A percentile compares a stretch with the other conserved stretches of the same genome.
Evolutionary conservation across 2,113 vertebrate species (phyloP).

Genomic region (Condylura cristata): DNA sequence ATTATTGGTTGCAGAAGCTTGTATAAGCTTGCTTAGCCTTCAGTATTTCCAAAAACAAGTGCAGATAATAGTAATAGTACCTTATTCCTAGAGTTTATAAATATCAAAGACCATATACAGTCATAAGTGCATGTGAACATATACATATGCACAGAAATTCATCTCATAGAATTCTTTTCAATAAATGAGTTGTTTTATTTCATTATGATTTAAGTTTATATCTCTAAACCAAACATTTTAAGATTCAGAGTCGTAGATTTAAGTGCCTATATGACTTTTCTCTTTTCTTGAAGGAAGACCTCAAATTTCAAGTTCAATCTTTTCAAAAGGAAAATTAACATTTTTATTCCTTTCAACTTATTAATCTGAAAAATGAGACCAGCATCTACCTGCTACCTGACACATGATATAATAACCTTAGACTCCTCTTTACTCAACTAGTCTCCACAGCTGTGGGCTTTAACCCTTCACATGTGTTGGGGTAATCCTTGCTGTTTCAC

Average conservation of each 20-base stretch:
- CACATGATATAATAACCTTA: background rate
- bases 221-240: background rate
- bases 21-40: background rate
- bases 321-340: background rate
- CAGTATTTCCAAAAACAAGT: background rate
- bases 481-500: background rate
- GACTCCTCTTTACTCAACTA: background rate
- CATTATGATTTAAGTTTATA: background rate
- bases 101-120: background rate
- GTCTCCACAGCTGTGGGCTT: background rate
- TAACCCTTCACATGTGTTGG: background rate
- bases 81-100: background rate
- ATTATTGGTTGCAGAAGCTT: background rate
- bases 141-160: background rate
- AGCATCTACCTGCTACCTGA: background rate
- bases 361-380: background rate
- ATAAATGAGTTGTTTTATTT: slow-evolving; percentile 1
- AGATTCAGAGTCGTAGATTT: background rate
- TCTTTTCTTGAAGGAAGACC: background rate
- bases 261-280: background rate
- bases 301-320: slow-evolving; percentile 33
- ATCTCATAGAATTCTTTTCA: background rate
- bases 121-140: background rate
- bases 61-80: background rate
- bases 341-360: background rate